Conservation (phyloP, 2,888 invertebrate genomes). For the Gasteruption jaculator region DNA sequence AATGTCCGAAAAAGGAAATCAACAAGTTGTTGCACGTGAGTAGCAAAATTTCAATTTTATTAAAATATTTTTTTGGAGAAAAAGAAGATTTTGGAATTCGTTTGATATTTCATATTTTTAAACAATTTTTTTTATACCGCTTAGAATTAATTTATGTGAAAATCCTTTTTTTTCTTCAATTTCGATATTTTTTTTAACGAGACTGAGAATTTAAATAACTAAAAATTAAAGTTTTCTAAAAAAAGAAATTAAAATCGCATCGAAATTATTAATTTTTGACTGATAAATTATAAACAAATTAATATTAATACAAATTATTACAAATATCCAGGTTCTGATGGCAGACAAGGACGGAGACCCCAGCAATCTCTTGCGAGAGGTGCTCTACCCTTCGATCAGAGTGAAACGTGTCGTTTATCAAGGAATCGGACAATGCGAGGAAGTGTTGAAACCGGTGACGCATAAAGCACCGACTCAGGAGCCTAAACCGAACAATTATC, state of each 20-base stretch:
- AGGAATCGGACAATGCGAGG: constrained; percentile 67
- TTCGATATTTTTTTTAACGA: no score
- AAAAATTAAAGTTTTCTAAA: no score
- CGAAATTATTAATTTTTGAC: no score
- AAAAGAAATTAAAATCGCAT: not conserved
- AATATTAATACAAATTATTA: not conserved
- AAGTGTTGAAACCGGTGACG: constrained; percentile 48
- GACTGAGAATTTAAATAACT: no score
- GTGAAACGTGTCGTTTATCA: constrained; percentile 64
- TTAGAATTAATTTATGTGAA: no score
- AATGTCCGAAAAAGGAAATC: constrained; percentile 75
- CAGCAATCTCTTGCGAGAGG: constrained; percentile 58
- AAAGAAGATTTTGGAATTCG: constrained; percentile 37
- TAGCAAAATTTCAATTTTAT: no score
- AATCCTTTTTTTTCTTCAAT: no score
- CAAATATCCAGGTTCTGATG: constrained; percentile 50
- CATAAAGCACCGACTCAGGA: constrained; percentile 56
- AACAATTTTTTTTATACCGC: no score
- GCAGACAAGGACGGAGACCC: constrained; percentile 59
- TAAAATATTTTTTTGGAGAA: constrained; percentile 19
- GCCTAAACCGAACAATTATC: constrained; percentile 64
- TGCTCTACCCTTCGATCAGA: constrained; percentile 64
- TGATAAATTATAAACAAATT: no score
- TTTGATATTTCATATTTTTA: constrained; percentile 7
- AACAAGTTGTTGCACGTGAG: constrained; percentile 64